These are phyloP conservation scores for Orgyia antiqua DNA, from an alignment of 2,888 invertebrate genomes.

Conservation along the genomic window DNA sequence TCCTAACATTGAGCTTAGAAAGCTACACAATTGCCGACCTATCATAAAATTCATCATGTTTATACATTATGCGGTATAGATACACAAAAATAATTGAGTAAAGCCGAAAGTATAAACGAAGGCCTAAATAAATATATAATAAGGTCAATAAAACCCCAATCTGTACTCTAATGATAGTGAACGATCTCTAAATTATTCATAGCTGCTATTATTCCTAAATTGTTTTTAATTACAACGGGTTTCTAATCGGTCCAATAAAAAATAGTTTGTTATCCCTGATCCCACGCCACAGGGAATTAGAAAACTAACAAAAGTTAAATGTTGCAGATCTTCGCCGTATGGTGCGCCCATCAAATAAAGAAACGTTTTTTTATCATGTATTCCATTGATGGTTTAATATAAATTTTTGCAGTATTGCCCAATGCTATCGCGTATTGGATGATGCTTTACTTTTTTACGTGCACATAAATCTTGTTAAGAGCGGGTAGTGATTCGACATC, in stretches of 20 bases:
- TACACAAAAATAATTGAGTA: constrained; percentile 27
- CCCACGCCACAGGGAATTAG: constrained; percentile 48
- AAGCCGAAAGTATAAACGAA: constrained; percentile 26
- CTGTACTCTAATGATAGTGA: constrained; percentile 38
- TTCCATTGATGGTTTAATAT: constrained; percentile 43
- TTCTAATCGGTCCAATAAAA: constrained; percentile 28
- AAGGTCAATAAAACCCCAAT: constrained; percentile 39
- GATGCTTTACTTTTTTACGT: constrained; percentile 21
- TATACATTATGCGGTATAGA: constrained; percentile 12
- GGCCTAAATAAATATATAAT: constrained; percentile 40
- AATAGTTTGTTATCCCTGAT: constrained; percentile 43
- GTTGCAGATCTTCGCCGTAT: constrained; percentile 52
- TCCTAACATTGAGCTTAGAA: not conserved
- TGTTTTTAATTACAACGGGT: constrained; percentile 37
- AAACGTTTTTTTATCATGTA: constrained; percentile 26
- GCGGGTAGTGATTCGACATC: constrained; percentile 55
- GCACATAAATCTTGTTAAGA: constrained; percentile 55
- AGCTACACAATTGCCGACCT: not conserved
- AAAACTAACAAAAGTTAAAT: constrained; percentile 53
- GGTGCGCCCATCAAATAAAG: constrained; percentile 41
- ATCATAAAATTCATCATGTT: constrained; percentile 8
- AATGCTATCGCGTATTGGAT: constrained; percentile 35
- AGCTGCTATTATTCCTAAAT: constrained; percentile 36
- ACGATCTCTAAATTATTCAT: constrained; percentile 41
- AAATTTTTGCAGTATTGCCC: constrained; percentile 3